A percentile compares a stretch with the other conserved stretches of the same genome.
Evolutionary conservation across 2,888 invertebrate genomes (phyloP).

Genomic region (Lamellibrachia columna): DNA sequence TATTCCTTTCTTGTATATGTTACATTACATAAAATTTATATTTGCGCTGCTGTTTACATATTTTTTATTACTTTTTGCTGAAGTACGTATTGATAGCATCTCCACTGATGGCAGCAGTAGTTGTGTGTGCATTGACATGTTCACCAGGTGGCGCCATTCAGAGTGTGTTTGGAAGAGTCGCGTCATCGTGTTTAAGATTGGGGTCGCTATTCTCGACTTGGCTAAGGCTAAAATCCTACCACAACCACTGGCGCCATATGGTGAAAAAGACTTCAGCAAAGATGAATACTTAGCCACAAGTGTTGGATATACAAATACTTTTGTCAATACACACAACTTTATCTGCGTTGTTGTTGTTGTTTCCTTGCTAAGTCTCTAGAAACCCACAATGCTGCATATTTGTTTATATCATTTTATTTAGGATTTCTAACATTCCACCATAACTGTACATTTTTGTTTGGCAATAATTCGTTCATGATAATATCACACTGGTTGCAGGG

Average conservation of each 20-base stretch:
- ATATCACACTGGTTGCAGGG: not conserved
- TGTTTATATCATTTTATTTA: too few species aligned
- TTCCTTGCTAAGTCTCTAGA: too few species aligned
- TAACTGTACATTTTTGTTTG: not conserved
- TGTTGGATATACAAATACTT: too few species aligned
- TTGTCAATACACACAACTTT: too few species aligned
- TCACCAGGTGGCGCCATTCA: conserved; percentile 1
- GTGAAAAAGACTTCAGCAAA: too few species aligned
- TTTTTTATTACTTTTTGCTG: not conserved
- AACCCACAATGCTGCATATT: too few species aligned
- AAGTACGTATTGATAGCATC: not conserved
- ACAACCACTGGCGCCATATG: too few species aligned
- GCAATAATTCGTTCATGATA: not conserved
- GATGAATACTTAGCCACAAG: too few species aligned
- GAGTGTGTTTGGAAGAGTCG: not conserved
- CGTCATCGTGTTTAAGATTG: not conserved
- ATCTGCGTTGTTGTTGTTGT: too few species aligned
- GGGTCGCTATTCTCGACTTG: not conserved
- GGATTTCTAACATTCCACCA: not conserved
- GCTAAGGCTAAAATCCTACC: too few species aligned
- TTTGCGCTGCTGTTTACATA: too few species aligned
- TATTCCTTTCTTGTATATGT: not conserved
- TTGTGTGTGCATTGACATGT: not conserved
- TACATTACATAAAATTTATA: too few species aligned
- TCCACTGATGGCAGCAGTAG: not conserved